Evolutionary conservation across 2,888 invertebrate species (phyloP).

Genomic region (Nemurella pictetii): DNA sequence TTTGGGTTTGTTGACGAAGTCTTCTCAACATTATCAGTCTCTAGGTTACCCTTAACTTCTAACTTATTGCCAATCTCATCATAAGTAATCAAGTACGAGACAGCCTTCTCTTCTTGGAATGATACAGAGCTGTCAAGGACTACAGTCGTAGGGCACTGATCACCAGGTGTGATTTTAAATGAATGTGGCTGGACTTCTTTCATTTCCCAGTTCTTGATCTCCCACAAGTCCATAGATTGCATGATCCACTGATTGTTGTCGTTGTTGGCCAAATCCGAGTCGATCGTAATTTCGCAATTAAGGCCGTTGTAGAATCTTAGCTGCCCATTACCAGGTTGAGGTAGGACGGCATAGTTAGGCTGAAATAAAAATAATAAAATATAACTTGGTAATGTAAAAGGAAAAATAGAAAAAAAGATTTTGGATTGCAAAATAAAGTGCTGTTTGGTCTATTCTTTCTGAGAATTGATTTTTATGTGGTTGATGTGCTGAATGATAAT

Average conservation of each 20-base stretch:
- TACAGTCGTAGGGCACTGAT: background rate
- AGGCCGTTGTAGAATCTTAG: constrained; percentile 72
- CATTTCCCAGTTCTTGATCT: constrained; percentile 11
- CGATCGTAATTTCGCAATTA: constrained; percentile 3
- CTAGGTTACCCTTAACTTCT: constrained; percentile 14
- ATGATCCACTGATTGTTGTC: constrained; percentile 4
- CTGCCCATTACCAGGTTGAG: constrained; percentile 62
- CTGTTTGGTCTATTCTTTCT: too few relatives aligned
- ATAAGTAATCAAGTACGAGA: constrained; percentile 38
- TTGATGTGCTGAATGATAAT: too few relatives aligned
- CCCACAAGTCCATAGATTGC: constrained; percentile 30
- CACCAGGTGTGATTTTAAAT: constrained; percentile 21
- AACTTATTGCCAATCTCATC: constrained; percentile 32
- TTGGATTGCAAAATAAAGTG: too few relatives aligned
- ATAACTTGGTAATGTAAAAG: background rate
- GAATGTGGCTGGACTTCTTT: constrained; percentile 26
- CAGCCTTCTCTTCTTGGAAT: constrained; percentile 32
- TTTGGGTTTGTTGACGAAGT: constrained; percentile 60
- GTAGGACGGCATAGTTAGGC: constrained; percentile 62
- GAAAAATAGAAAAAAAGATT: background rate
- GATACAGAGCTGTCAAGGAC: constrained; percentile 46
- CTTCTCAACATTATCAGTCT: constrained; percentile 56
- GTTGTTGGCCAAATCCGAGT: background rate
- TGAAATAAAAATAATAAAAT: constrained; percentile 49
- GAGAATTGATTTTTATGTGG: too few relatives aligned